These are phyloP conservation scores for Coelinius sp. DNA, from an alignment of 2,888 invertebrate species.

Conservation along the genomic window DNA sequence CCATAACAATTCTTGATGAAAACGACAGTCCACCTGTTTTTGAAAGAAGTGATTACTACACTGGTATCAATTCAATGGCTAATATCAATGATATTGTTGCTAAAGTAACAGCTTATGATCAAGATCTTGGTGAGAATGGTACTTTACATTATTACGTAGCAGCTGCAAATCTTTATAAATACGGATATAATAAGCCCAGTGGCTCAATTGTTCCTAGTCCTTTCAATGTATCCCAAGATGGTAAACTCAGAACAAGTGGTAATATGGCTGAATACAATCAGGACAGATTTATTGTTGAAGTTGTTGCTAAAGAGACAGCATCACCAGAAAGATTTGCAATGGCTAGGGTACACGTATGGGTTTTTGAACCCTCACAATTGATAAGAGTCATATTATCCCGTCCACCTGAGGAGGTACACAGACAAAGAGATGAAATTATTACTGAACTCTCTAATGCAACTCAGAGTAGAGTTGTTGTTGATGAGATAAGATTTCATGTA, in stretches of 20 bases:
- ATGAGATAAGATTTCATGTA: conserved; percentile 82
- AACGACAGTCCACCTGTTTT: conserved; percentile 90
- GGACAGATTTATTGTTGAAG: conserved; percentile 86
- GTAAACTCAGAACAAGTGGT: conserved; percentile 81
- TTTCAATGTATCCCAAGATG: conserved; percentile 83
- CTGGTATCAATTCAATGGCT: conserved; percentile 84
- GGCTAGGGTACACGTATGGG: conserved; percentile 89
- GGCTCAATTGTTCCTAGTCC: conserved; percentile 92
- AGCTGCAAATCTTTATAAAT: conserved; percentile 86
- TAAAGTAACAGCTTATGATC: conserved; percentile 85
- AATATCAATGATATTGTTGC: conserved; percentile 82
- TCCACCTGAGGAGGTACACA: conserved; percentile 82
- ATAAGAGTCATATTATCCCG: conserved; percentile 88
- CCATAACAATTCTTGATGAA: conserved; percentile 82
- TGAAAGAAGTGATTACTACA: conserved; percentile 76
- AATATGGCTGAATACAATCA: conserved; percentile 92
- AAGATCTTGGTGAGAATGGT: conserved; percentile 87
- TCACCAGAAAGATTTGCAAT: conserved; percentile 84
- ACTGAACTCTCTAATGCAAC: conserved; percentile 83
- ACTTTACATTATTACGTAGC: conserved; percentile 86
- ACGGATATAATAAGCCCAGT: conserved; percentile 81
- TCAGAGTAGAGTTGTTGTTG: conserved; percentile 83
- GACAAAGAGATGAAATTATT: conserved; percentile 80
- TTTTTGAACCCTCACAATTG: conserved; percentile 87
- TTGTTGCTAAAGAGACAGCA: conserved; percentile 86